phyloP scores from a whole-genome alignment of 2,797 vertebrate genomes.

The Microchirus variegatus region DNA sequence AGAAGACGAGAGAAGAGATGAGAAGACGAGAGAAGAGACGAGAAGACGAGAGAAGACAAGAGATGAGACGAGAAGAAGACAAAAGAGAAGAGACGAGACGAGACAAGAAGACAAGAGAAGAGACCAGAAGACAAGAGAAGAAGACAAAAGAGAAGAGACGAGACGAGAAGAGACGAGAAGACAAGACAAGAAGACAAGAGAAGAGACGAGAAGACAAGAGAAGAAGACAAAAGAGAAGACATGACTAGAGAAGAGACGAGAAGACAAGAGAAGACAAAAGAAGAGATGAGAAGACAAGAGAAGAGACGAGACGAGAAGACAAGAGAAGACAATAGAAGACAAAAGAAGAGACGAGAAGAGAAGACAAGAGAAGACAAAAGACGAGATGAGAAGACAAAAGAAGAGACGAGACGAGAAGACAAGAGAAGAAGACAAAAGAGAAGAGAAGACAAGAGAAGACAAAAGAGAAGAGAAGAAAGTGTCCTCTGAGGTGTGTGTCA shows the following conservation, averaged over 20 bases:
- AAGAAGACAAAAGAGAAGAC: too few species aligned
- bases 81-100: not conserved
- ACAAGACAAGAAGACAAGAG: not conserved
- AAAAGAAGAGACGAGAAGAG: not conserved
- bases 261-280: too few species aligned
- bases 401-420: constrained; percentile 3
- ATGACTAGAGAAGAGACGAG: not conserved
- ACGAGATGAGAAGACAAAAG: not conserved
- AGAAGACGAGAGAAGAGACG: constrained; percentile 2
- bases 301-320: not conserved
- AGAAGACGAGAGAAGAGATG: not conserved
- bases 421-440: too few species aligned
- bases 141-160: too few species aligned
- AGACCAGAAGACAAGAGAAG: not conserved
- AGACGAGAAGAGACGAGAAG: not conserved
- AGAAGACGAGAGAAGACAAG: not conserved
- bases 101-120: too few species aligned
- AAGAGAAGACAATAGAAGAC: too few species aligned
- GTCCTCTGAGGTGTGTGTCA: constrained; percentile 8
- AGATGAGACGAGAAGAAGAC: too few species aligned
- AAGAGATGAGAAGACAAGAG: not conserved
- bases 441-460: not conserved
- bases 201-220: not conserved
- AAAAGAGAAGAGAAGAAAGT: too few species aligned
- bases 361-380: too few species aligned